phyloP scores from a whole-genome alignment of 2,113 vertebrate genomes.

The Camelus dromedarius region DNA sequence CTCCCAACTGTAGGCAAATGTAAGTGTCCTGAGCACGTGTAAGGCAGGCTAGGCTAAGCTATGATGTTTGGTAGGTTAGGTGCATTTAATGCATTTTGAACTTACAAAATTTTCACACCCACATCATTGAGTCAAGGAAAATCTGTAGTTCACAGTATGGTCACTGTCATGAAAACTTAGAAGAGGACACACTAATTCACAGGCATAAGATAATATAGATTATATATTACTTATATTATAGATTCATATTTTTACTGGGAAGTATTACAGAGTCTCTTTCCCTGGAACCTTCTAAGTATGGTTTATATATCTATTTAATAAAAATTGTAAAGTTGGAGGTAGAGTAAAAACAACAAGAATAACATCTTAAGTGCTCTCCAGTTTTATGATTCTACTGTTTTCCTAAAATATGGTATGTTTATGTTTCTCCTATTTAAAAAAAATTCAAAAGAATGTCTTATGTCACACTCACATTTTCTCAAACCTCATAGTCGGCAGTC shows the following conservation, averaged over 20 bases:
- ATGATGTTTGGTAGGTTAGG: not conserved
- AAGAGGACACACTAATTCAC: not conserved
- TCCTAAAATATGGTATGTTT: not conserved
- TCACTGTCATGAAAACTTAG: not conserved
- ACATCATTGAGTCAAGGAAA: not conserved
- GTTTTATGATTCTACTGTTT: not conserved
- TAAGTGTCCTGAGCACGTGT: not conserved
- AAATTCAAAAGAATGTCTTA: not conserved
- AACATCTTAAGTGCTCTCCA: not conserved
- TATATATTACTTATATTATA: not conserved
- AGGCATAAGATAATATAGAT: not conserved
- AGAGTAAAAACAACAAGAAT: not conserved
- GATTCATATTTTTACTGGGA: not conserved
- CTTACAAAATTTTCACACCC: not conserved
- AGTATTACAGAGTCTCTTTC: not conserved
- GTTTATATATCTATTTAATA: not conserved
- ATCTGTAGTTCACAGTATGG: not conserved
- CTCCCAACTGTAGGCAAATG: not conserved
- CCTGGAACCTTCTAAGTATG: not conserved
- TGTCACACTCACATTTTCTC: not conserved
- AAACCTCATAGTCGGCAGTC: not conserved
- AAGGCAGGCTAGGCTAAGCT: not conserved
- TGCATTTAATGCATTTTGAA: not conserved
- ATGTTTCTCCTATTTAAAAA: conserved; percentile 9
- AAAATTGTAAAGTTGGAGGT: not conserved